phyloP scores from a whole-genome alignment of 2,797 vertebrate genomes.

The Notolepis coatsorum region DNA sequence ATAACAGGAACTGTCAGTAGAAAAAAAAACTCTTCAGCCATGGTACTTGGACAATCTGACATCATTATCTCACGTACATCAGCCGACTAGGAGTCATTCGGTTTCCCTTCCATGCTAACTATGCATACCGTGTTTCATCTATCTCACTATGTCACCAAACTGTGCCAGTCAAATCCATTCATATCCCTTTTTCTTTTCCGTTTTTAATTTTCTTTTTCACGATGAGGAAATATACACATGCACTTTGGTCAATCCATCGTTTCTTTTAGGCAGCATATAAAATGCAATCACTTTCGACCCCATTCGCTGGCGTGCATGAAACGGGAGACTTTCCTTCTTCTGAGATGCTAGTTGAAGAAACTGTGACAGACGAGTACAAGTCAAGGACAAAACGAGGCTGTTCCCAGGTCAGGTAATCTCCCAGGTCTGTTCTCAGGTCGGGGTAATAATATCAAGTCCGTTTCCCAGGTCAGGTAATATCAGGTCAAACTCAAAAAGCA shows the following conservation, averaged over 20 bases:
- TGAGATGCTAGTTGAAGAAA: constrained; percentile 19
- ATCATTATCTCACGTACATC: not conserved
- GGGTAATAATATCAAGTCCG: constrained; percentile 24
- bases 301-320: constrained; percentile 9
- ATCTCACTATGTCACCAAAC: not conserved
- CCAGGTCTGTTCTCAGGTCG: too few relatives aligned
- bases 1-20: constrained; percentile 10
- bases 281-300: constrained; percentile 21
- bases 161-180: not conserved
- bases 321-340: constrained; percentile 16
- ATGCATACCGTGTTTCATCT: not conserved
- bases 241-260: constrained; percentile 65
- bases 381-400: not conserved
- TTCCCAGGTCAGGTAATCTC: not conserved
- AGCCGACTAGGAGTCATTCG: not conserved
- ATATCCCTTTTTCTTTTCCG: not conserved
- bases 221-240: constrained; percentile 49
- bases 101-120: constrained; percentile 6
- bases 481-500: constrained; percentile 9
- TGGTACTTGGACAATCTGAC: not conserved
- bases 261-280: constrained; percentile 44
- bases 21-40: constrained; percentile 32
- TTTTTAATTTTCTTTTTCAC: constrained; percentile 1
- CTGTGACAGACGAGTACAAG: constrained; percentile 6
- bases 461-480: constrained; percentile 18